Conservation (phyloP, 2,797 vertebrate species). For the Semaprochilodus insignis region DNA sequence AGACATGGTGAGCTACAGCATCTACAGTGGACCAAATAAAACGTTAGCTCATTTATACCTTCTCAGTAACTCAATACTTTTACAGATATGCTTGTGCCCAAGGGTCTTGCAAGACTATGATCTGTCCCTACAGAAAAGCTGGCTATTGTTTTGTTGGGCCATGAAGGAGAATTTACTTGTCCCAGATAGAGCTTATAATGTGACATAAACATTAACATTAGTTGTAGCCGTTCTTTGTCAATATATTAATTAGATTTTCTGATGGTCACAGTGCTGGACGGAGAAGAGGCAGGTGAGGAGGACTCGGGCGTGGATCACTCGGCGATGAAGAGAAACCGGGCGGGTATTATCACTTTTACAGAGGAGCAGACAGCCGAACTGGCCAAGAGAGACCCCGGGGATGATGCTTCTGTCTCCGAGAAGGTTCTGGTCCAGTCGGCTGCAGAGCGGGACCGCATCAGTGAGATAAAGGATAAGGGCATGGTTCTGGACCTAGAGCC, state of each 20-base stretch:
- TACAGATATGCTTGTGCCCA: too few species aligned
- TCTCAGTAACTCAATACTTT: too few species aligned
- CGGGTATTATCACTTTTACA: conserved; percentile 94
- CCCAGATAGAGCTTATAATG: background rate
- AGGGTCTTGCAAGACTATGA: too few species aligned
- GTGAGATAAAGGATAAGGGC: conserved; percentile 94
- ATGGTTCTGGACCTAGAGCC: conserved; percentile 93
- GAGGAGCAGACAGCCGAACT: conserved; percentile 95
- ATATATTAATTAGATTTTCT: background rate
- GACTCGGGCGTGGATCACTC: conserved; percentile 79
- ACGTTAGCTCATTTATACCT: too few species aligned
- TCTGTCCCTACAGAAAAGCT: too few species aligned
- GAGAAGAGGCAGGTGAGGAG: conserved; percentile 78
- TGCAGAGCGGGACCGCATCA: conserved; percentile 95
- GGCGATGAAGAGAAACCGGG: conserved; percentile 81
- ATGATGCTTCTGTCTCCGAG: conserved; percentile 93
- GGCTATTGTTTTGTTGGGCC: too few species aligned
- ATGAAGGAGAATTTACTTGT: too few species aligned
- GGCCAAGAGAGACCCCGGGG: conserved; percentile 89
- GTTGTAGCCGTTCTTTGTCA: background rate
- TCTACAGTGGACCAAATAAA: too few species aligned
- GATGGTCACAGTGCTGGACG: conserved; percentile 63
- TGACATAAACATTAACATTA: background rate
- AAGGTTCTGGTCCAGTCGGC: conserved; percentile 96
- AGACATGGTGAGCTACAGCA: too few species aligned